A percentile compares a stretch with the other conserved stretches of the same genome.
phyloP scores from a whole-genome alignment of 2,797 vertebrate species.

The Melanitta fusca region DNA sequence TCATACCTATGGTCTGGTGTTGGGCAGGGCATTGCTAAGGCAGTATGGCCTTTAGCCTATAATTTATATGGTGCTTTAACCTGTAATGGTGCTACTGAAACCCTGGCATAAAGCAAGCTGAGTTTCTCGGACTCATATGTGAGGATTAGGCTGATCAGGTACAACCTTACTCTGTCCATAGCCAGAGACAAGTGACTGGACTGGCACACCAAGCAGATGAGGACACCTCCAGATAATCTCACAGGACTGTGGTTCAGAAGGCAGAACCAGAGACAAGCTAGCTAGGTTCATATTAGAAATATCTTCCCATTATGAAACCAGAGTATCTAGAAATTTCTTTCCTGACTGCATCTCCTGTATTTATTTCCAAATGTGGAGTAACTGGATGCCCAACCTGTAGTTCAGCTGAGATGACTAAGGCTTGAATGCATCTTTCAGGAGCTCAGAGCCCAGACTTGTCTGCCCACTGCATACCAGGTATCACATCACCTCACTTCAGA shows the following conservation, averaged over 20 bases:
- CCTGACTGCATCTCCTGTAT: not conserved
- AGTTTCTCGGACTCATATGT: rapidly evolving
- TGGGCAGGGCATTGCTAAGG: not conserved
- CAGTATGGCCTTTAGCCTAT: not conserved
- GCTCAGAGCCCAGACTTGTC: not conserved
- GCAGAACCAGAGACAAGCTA: not conserved
- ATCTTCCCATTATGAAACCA: not conserved
- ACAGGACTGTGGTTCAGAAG: too few relatives aligned
- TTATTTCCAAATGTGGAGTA: not conserved
- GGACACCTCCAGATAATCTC: not conserved
- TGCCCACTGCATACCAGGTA: not conserved
- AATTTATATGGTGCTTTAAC: not conserved
- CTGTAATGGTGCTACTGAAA: not conserved
- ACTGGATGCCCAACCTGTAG: not conserved
- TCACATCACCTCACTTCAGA: not conserved
- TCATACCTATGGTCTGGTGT: rapidly evolving
- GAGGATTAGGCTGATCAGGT: not conserved
- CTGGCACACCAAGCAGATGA: not conserved
- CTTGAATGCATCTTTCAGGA: rapidly evolving
- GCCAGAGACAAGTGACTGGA: not conserved
- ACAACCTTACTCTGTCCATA: not conserved
- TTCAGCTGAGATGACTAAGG: not conserved
- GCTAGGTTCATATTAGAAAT: not conserved
- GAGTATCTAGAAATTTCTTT: not conserved
- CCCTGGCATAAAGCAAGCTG: not conserved